phyloP scores from a whole-genome alignment of 2,888 invertebrate genomes.

The Cephus pygmeus region DNA sequence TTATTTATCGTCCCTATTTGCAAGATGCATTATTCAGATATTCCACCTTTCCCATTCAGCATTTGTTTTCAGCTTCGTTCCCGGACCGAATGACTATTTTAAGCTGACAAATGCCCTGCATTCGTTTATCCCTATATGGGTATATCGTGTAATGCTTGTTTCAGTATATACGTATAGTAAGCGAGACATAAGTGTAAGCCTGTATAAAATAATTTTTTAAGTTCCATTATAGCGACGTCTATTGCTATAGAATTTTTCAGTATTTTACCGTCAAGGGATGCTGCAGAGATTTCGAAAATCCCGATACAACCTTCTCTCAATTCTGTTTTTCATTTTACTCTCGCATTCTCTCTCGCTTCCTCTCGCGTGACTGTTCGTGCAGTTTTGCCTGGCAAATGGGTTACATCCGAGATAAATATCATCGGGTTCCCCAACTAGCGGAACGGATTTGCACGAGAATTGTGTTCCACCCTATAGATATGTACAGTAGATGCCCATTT shows the following conservation, averaged over 20 bases:
- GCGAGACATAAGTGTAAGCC: too few relatives aligned
- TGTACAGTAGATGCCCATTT: not conserved
- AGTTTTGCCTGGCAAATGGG: conserved; percentile 14
- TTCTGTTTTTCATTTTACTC: not conserved
- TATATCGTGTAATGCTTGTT: not conserved
- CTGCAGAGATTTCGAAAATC: not conserved
- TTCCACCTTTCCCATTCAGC: not conserved
- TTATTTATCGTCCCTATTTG: conserved; percentile 1
- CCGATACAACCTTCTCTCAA: not conserved
- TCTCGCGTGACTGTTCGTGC: not conserved
- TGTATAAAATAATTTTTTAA: too few relatives aligned
- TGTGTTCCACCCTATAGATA: not conserved
- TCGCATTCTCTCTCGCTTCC: conserved; percentile 4
- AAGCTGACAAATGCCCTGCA: not conserved
- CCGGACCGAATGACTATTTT: not conserved
- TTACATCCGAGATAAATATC: conserved; percentile 21
- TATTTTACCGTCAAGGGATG: not conserved
- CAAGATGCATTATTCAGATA: conserved; percentile 4
- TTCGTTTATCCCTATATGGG: not conserved
- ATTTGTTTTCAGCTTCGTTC: not conserved
- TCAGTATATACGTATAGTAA: not conserved
- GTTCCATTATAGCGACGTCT: too few relatives aligned
- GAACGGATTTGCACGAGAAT: not conserved
- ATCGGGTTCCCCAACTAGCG: not conserved
- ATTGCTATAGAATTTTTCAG: too few relatives aligned